A percentile compares a stretch with the other conserved stretches of the same genome.
Conservation (phyloP, 2,888 invertebrate genomes). For the Watsonalla cultraria region DNA sequence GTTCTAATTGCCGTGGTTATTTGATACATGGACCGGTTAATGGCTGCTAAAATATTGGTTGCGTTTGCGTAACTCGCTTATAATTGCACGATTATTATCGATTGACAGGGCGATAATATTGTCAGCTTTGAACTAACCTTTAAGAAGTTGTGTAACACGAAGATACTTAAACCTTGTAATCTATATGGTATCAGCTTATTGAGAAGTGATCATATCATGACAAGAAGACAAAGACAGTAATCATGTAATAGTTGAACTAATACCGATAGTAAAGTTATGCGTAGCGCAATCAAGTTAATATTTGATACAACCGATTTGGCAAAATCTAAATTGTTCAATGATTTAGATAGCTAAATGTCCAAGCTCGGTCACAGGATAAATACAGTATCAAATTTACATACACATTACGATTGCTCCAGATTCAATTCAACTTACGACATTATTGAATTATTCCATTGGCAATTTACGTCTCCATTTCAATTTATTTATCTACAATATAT, state of each 20-base stretch:
- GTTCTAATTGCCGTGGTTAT: constrained; percentile 67
- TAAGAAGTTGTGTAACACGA: constrained; percentile 17
- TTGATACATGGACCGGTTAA: constrained; percentile 58
- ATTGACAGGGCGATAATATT: constrained; percentile 59
- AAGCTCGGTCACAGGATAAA: constrained; percentile 41
- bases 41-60: constrained; percentile 56
- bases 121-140: constrained; percentile 37
- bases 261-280: no score
- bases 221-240: constrained; percentile 2
- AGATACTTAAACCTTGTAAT: constrained; percentile 8
- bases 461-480: constrained; percentile 50
- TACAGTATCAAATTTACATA: constrained; percentile 56
- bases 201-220: neutral
- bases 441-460: constrained; percentile 40
- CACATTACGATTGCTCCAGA: constrained; percentile 59
- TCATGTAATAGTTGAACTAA: no score
- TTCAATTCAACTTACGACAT: constrained; percentile 51
- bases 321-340: constrained; percentile 10
- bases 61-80: constrained; percentile 51
- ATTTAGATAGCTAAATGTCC: constrained; percentile 40
- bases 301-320: no score
- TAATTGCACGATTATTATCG: constrained; percentile 52
- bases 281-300: no score
- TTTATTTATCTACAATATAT: constrained; percentile 27
- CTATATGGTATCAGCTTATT: constrained; percentile 2